A percentile compares a stretch with the other conserved stretches of the same genome.
Conservation (phyloP, 2,113 vertebrate genomes). For the Rhinoderma darwinii region DNA sequence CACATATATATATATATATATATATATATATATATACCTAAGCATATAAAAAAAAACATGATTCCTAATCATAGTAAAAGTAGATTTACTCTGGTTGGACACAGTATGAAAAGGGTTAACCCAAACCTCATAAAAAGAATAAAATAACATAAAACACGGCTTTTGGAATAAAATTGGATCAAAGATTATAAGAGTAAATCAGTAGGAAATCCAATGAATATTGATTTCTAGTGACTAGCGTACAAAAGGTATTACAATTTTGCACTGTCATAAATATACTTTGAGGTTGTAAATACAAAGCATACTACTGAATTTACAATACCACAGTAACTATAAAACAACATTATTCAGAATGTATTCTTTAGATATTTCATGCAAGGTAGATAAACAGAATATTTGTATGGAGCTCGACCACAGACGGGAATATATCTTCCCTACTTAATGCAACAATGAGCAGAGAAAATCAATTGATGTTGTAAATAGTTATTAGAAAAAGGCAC, state of each 20-base stretch:
- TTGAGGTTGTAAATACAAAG: slow-evolving; percentile 59
- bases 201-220: slow-evolving; percentile 59
- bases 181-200: slow-evolving; percentile 60
- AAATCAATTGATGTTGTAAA: slow-evolving; percentile 70
- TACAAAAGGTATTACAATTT: slow-evolving; percentile 60
- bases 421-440: slow-evolving; percentile 58
- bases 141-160: slow-evolving; percentile 47
- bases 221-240: slow-evolving; percentile 59
- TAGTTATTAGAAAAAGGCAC: slow-evolving; percentile 69
- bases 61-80: background rate
- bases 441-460: slow-evolving; percentile 67
- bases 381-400: slow-evolving; percentile 61
- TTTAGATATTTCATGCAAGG: slow-evolving; percentile 56
- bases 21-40: background rate
- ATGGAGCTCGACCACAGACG: slow-evolving; percentile 52
- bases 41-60: background rate
- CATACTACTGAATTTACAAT: slow-evolving; percentile 59
- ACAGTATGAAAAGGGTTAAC: slow-evolving; percentile 48
- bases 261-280: slow-evolving; percentile 60
- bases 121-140: slow-evolving; percentile 44
- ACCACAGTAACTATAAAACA: slow-evolving; percentile 60
- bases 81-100: background rate
- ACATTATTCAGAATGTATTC: slow-evolving; percentile 58
- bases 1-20: too few species aligned
- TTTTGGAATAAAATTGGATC: slow-evolving; percentile 59